Conservation (phyloP, 2,797 vertebrate genomes). For the Gallinago solitaria region DNA sequence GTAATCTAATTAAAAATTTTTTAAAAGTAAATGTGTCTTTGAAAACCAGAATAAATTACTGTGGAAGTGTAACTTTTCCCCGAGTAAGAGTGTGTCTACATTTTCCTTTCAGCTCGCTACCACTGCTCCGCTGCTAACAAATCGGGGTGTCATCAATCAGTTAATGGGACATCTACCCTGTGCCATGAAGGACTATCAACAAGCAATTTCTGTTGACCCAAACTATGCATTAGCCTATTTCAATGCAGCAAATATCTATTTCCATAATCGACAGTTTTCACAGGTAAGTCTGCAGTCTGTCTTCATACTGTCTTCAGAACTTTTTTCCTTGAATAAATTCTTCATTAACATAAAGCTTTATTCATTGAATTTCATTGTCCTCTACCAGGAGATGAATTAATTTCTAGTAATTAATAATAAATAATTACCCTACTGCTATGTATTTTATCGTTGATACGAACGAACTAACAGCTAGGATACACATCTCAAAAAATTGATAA, state of each 20-base stretch:
- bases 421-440: background rate
- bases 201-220: slow-evolving; percentile 75
- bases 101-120: slow-evolving; percentile 69
- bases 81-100: background rate
- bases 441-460: background rate
- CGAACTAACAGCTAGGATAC: background rate
- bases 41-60: background rate
- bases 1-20: background rate
- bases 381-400: background rate
- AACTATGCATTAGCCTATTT: slow-evolving; percentile 79
- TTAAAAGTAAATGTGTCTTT: background rate
- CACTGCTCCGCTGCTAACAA: slow-evolving; percentile 76
- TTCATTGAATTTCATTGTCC: background rate
- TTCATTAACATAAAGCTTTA: background rate
- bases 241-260: slow-evolving; percentile 81
- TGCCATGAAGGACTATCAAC: slow-evolving; percentile 82
- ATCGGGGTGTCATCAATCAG: slow-evolving; percentile 81
- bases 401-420: background rate
- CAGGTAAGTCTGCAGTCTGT: slow-evolving; percentile 68
- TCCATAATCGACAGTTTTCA: slow-evolving; percentile 80
- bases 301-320: background rate
- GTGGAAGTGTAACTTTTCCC: background rate
- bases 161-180: slow-evolving; percentile 77
- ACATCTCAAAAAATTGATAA: background rate
- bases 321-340: background rate